phyloP scores from a whole-genome alignment of 2,113 vertebrate species.

The Oostethus manadensis region DNA sequence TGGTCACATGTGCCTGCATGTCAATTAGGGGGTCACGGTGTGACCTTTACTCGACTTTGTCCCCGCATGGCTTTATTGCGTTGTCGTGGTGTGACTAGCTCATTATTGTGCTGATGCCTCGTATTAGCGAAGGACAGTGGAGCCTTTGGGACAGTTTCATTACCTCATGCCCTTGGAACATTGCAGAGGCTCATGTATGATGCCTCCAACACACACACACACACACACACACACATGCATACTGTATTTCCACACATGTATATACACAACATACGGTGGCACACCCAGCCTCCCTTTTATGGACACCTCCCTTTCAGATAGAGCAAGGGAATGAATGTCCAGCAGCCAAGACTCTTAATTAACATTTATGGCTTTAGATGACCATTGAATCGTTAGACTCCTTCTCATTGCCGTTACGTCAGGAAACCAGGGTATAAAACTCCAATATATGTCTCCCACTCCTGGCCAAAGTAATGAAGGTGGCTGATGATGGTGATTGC shows the following conservation, averaged over 20 bases:
- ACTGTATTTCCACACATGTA: neutral
- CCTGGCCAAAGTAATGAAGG: constrained; percentile 42
- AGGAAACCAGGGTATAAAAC: constrained; percentile 49
- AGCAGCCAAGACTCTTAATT: constrained; percentile 56
- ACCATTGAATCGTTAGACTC: constrained; percentile 48
- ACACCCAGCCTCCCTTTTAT: constrained; percentile 33
- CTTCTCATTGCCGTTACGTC: constrained; percentile 39
- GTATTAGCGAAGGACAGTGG: constrained; percentile 49
- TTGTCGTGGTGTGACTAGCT: constrained; percentile 42
- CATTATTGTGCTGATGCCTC: constrained; percentile 49
- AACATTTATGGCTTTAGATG: constrained; percentile 60
- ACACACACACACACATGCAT: neutral
- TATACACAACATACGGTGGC: neutral
- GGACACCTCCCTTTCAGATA: constrained; percentile 42
- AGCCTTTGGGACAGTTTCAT: constrained; percentile 56
- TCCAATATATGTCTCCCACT: constrained; percentile 44
- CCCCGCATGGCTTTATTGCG: constrained; percentile 29
- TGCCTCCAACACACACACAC: neutral
- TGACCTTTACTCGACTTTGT: constrained; percentile 60
- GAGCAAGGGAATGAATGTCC: constrained; percentile 61
- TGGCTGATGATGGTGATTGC: constrained; percentile 44
- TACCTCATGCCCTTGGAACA: constrained; percentile 45
- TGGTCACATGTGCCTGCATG: neutral
- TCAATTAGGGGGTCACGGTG: constrained; percentile 8
- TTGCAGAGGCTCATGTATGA: constrained; percentile 28